phyloP scores from a whole-genome alignment of 2,888 invertebrate genomes.

The Chloromyia formosa region DNA sequence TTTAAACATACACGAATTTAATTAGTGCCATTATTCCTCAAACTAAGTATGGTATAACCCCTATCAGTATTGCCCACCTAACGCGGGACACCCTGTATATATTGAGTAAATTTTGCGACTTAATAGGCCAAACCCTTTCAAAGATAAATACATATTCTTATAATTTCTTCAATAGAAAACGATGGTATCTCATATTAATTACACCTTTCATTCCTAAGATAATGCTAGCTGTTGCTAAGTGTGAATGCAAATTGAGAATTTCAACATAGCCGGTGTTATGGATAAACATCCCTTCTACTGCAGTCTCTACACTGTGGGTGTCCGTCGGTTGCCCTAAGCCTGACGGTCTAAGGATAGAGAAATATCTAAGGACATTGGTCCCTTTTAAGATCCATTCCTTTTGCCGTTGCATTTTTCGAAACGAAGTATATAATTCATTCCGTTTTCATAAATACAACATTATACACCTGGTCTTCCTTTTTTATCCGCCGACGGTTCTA shows the following conservation, averaged over 20 bases:
- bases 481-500: not conserved
- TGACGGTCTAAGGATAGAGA: not conserved
- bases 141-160: too few relatives aligned
- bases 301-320: not conserved
- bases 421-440: slow-evolving; percentile 5
- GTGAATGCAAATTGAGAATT: slow-evolving; percentile 29
- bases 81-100: too few relatives aligned
- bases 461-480: too few relatives aligned
- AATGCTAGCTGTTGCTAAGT: not conserved
- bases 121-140: too few relatives aligned
- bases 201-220: slow-evolving; percentile 12
- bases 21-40: too few relatives aligned
- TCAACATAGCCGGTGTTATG: not conserved
- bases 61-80: too few relatives aligned
- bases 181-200: slow-evolving; percentile 24
- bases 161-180: too few relatives aligned
- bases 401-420: not conserved
- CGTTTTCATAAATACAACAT: not conserved
- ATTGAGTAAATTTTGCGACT: too few relatives aligned
- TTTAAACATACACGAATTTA: too few relatives aligned
- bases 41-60: too few relatives aligned
- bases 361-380: slow-evolving; percentile 6
- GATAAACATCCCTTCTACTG: not conserved
- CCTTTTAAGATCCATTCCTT: slow-evolving; percentile 4
- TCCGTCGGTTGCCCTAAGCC: not conserved